phyloP scores from a whole-genome alignment of 2,888 invertebrate genomes.

The Clivina fossor region DNA sequence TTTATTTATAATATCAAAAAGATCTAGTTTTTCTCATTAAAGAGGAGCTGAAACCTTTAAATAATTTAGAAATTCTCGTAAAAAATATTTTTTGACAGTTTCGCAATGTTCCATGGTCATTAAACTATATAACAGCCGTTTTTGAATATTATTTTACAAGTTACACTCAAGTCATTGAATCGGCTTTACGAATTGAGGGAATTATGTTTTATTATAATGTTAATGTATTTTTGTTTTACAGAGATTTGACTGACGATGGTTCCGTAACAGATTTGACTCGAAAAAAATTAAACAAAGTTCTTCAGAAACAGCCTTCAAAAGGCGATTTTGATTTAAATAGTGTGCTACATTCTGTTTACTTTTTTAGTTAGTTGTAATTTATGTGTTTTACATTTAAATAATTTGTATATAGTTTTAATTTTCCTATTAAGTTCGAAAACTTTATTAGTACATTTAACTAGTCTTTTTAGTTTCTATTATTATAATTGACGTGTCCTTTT shows the following conservation, averaged over 20 bases:
- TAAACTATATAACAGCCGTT: too few species aligned
- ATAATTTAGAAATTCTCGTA: slow-evolving; percentile 24
- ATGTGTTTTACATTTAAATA: slow-evolving; percentile 7
- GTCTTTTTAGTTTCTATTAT: slow-evolving; percentile 10
- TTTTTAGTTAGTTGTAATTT: slow-evolving; percentile 69
- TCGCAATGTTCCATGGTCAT: too few species aligned
- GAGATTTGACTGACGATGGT: slow-evolving; percentile 56
- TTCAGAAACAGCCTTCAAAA: slow-evolving; percentile 68
- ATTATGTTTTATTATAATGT: slow-evolving; percentile 22
- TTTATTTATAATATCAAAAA: slow-evolving; percentile 10
- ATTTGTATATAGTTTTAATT: slow-evolving; percentile 25
- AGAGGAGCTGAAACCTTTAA: slow-evolving; percentile 19
- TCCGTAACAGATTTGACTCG: slow-evolving; percentile 60
- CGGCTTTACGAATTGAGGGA: not conserved
- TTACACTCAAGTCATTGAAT: slow-evolving; percentile 6
- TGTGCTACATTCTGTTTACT: slow-evolving; percentile 79
- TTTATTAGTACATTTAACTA: slow-evolving; percentile 13
- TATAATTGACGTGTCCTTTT: too few species aligned
- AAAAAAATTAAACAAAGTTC: slow-evolving; percentile 62
- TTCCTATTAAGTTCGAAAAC: slow-evolving; percentile 2
- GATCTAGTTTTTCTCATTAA: not conserved
- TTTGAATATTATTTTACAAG: too few species aligned
- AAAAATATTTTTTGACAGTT: slow-evolving; percentile 27
- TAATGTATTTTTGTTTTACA: slow-evolving; percentile 47
- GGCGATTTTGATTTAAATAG: slow-evolving; percentile 76